Conservation (phyloP, 1,140 invertebrate species). For the Matsumurasca onukii region DNA sequence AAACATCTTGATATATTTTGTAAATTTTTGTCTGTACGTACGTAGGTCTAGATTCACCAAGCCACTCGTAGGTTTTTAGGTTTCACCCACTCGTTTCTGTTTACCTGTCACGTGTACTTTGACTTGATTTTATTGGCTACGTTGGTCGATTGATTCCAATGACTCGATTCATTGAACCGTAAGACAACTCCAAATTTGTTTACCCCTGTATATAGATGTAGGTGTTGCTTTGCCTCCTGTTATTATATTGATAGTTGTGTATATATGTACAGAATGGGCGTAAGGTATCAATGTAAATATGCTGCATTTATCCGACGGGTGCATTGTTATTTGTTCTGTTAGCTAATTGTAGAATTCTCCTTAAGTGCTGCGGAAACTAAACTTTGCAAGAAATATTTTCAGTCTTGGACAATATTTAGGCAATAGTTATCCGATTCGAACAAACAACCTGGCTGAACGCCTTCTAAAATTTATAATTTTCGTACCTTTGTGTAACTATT, state of each 20-base stretch:
- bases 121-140: neutral
- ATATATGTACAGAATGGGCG: conserved; percentile 15
- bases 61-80: neutral
- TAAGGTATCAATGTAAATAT: conserved; percentile 16
- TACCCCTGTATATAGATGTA: conserved; percentile 25
- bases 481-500: too few species aligned
- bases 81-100: neutral
- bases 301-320: conserved; percentile 19
- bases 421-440: too few species aligned
- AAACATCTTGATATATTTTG: conserved; percentile 19
- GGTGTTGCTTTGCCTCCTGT: conserved; percentile 17
- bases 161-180: conserved; percentile 22
- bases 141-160: conserved; percentile 8
- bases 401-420: too few species aligned
- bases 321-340: conserved; percentile 21
- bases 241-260: neutral
- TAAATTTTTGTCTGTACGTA: conserved; percentile 20
- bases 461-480: too few species aligned
- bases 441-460: too few species aligned
- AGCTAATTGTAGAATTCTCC: conserved; percentile 21
- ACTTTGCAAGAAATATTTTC: too few species aligned
- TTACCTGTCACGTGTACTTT: neutral
- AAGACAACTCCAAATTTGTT: conserved; percentile 26
- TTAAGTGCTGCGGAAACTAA: conserved; percentile 10
- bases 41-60: neutral